Evolutionary conservation across 2,797 vertebrate genomes (phyloP).

Genomic region (Acomys russatus): DNA sequence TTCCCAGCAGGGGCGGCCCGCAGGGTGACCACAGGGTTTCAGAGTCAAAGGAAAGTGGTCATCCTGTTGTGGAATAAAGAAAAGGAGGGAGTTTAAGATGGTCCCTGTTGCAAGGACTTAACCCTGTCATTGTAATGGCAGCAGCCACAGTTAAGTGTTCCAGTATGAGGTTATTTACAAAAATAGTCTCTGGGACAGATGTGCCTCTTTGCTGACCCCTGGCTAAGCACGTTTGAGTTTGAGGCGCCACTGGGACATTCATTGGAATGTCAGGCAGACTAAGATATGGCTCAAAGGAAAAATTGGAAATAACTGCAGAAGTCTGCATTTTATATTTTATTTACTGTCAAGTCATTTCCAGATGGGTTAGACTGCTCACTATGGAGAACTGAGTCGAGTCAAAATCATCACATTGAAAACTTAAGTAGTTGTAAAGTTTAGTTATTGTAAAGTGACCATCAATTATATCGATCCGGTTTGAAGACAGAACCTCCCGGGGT

Average conservation of each 20-base stretch:
- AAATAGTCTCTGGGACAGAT: neutral
- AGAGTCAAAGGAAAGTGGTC: neutral
- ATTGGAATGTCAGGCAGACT: neutral
- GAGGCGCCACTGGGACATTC: neutral
- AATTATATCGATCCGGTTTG: conserved; percentile 26
- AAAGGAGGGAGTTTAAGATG: neutral
- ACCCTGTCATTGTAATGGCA: neutral
- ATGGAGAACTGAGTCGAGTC: neutral
- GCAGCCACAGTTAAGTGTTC: neutral
- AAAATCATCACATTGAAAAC: neutral
- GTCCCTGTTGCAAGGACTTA: neutral
- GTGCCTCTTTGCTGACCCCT: neutral
- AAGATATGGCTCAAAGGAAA: neutral
- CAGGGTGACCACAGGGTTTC: neutral
- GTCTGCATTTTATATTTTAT: neutral
- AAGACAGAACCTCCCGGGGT: neutral
- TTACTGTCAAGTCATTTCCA: conserved; percentile 14
- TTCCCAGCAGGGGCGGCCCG: neutral
- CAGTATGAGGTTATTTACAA: neutral
- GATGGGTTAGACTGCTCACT: neutral
- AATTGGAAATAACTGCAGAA: neutral
- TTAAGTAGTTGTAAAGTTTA: neutral
- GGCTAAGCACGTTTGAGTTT: neutral
- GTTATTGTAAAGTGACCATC: neutral
- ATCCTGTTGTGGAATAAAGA: neutral